Evolutionary conservation across 2,113 vertebrate species (phyloP), one percentile per base, ranked within the genome.

Genomic region (Ptilorrhoa leucosticta): DNA sequence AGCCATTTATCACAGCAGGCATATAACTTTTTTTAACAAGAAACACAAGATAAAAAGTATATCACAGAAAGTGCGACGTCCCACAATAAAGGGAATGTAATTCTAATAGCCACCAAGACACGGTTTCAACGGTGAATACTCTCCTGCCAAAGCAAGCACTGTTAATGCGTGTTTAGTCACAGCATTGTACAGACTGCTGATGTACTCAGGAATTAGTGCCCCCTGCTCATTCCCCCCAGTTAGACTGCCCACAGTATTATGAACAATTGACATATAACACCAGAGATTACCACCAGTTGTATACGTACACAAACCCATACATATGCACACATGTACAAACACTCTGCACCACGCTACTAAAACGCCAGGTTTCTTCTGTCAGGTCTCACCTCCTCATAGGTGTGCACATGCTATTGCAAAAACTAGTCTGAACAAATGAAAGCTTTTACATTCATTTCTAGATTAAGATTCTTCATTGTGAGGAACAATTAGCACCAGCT

Each of bases 1-100:
- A 96, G 91, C 60, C 88, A 95, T 93, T 96, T 82, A 90, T 94
- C 93, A 97, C 92, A 97, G 80, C 82, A 96, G 85, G 95, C 83
- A 81, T 94, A 96, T 75, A 68, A 94, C 70, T 93, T 83, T 89
- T 94, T 96, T 96, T 83, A 95, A 86, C 47, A 96, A 96, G 93
- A 93, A 97, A 75, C 42, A 35, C 63, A 58, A 83, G 37, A 63
- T 89, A 50, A 96, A 96, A 97, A 93, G 84, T 68, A 50, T 94
- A 97, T 65, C 84, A 51, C 71, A 97, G 79, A 87, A 87, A 97
- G 35, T 5, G 1, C 90, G 86, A 35, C 84, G 70, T 69, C 89
- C 75, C 89, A 71, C 60, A 90, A 63, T 64, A 89, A 35, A 79
- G 42, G 58, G 89, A 92, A 96, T 44, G 33, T 21, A 75, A 89